These are phyloP conservation scores for Cassiopea xamachana DNA, from an alignment of 30 jellyfish, hydroid and myxozoan genomes.

Conservation along the genomic window DNA sequence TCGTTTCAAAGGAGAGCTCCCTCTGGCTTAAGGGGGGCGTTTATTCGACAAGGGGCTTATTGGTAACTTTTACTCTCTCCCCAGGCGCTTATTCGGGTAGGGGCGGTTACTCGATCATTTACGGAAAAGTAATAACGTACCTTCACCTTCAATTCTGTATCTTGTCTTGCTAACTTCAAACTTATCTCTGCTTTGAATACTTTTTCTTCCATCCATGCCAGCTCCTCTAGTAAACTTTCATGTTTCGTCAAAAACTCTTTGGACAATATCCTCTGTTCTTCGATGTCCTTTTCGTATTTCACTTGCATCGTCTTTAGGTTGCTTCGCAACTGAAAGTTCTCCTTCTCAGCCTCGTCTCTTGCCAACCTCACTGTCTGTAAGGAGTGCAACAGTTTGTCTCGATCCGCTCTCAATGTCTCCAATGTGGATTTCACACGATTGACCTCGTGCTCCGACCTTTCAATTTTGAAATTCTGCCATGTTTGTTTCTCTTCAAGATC, in stretches of 20 bases:
- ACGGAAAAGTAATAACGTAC: neutral
- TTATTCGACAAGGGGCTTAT: no score
- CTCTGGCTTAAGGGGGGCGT: no score
- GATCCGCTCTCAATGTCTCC: constrained; percentile 46
- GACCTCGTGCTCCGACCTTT: constrained; percentile 18
- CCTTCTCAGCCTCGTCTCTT: constrained; percentile 39
- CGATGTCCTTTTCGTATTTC: constrained; percentile 30
- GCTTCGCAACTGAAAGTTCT: neutral
- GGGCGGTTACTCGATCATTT: neutral
- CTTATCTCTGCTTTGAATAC: constrained; percentile 13
- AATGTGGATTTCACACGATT: constrained; percentile 29
- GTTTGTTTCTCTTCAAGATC: constrained; percentile 18
- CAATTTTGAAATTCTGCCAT: constrained; percentile 32
- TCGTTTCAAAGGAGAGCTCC: no score
- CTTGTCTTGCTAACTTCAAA: neutral
- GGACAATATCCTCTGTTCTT: neutral
- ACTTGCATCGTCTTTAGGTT: neutral
- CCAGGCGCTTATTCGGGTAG: no score
- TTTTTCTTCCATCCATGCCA: constrained; percentile 7
- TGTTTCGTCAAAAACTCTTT: constrained; percentile 43
- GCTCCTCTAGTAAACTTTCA: constrained; percentile 11
- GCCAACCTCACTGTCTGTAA: constrained; percentile 30
- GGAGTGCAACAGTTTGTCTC: constrained; percentile 34
- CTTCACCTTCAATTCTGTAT: neutral
- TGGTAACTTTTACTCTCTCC: no score